Evolutionary conservation across 2,113 vertebrate genomes (phyloP), one percentile per base, ranked within the genome.

Genomic region (Alouatta palliata): DNA sequence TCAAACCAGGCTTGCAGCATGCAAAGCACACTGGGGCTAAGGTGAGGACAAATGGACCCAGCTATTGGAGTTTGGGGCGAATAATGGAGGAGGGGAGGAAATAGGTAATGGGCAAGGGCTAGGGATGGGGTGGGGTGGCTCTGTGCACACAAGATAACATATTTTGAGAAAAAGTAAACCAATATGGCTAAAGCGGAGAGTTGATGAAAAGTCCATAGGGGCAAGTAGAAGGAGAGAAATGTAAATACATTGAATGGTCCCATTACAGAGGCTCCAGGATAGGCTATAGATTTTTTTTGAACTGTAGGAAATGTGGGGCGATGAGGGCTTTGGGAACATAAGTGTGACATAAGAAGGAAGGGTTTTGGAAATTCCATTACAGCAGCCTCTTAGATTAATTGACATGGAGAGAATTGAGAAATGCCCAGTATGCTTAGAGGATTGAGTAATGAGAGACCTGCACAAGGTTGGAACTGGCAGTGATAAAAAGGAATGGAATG

Each of bases 401-500:
- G 47, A 89, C 77, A 71, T 17, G 49, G 66, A 86, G 77, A 93
- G 77, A 71, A 93, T 21, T 75, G 43, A 83, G 91, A 95, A 91
- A 96, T 64, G 21, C 6, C 52, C 19, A 40, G 5, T 70, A 54
- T 94, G 54, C 70, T 95, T 89, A 88, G 82, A 92, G 90, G 82
- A 93, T 93, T 94, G 85, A 89, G 27, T 87, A 94, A 91, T 16
- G 25, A 95, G 16, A 54, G 68, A 83, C 64, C 43, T 81, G n/a
- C 47, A 64, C 12, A 68, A n/a, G 70, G 40, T 79, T 94, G 85
- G 40, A 90, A 76, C 14, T 92, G 87, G 84, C 90, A 95, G 32
- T 92, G 93, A 94, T 95, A 54, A 93, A 97, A 85, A 85, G 37
- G 71, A 95, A 92, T 68, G 90, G 58, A 96, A 96, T 95, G 86